A percentile compares a stretch with the other conserved stretches of the same genome.
phyloP scores from a whole-genome alignment of 2,888 invertebrate species.

The Campoletis raptor region DNA sequence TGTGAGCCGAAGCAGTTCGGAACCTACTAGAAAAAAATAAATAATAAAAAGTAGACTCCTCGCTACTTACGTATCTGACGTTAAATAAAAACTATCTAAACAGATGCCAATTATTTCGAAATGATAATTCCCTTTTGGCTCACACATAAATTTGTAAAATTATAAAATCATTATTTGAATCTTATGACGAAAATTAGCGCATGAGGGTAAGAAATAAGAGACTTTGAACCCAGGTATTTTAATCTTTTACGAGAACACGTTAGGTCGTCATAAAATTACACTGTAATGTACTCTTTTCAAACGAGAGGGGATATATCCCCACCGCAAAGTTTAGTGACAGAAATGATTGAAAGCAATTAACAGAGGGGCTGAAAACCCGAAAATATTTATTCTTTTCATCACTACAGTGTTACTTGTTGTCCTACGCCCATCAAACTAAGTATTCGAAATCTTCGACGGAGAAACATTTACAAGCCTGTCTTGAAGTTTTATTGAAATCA shows the following conservation, averaged over 20 bases:
- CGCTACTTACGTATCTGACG: too few species aligned
- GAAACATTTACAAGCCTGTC: neutral
- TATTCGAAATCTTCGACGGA: conserved; percentile 2
- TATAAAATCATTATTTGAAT: neutral
- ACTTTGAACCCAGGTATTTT: conserved; percentile 1
- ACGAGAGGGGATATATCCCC: conserved; percentile 26
- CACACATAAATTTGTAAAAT: neutral
- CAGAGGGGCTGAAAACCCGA: conserved; percentile 34
- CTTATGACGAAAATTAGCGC: neutral
- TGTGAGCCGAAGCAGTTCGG: neutral
- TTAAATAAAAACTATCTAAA: too few species aligned
- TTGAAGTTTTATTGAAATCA: neutral
- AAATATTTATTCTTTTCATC: conserved; percentile 35
- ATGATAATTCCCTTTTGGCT: neutral
- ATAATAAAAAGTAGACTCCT: too few species aligned
- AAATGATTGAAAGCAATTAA: conserved; percentile 41
- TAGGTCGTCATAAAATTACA: conserved; percentile 39
- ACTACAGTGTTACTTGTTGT: neutral
- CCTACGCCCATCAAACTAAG: neutral
- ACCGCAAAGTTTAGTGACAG: conserved; percentile 13
- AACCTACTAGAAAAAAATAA: neutral
- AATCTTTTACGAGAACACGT: conserved; percentile 1
- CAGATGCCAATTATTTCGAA: neutral
- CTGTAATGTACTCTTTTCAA: neutral
- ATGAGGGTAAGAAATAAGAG: neutral